Percentiles rank a stretch among this genome's conserved stretches.
Conservation (phyloP, 2,888 invertebrate species). For the Mongoloraphidia duomilia region DNA sequence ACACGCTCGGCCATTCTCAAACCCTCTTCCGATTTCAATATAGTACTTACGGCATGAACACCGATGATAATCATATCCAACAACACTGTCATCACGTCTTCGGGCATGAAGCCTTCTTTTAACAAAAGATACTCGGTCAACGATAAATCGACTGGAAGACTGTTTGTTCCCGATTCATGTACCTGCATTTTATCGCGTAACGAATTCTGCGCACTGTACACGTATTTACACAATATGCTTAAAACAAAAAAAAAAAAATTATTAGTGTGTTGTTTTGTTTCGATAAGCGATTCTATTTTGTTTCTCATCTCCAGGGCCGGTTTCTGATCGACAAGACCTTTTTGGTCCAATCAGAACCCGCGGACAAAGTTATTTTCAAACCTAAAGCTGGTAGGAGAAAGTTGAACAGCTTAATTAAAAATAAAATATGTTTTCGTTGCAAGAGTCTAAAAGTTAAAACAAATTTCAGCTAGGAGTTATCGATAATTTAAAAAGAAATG, state of each 20-base stretch:
- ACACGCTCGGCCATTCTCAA: no score
- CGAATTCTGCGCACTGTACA: conserved; percentile 30
- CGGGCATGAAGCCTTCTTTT: conserved; percentile 37
- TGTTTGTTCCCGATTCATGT: conserved; percentile 4
- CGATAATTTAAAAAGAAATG: background rate
- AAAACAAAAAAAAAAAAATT: conserved; percentile 9
- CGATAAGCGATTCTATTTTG: no score
- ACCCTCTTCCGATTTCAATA: background rate
- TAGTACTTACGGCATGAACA: conserved; percentile 39
- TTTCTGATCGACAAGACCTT: no score
- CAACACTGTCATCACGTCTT: conserved; percentile 45
- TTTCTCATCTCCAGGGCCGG: no score
- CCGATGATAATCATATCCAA: conserved; percentile 53
- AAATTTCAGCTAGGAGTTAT: no score
- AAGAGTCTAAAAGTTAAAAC: no score
- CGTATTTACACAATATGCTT: conserved; percentile 45
- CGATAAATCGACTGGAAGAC: conserved; percentile 20
- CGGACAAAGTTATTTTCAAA: no score
- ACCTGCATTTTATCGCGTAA: conserved; percentile 22
- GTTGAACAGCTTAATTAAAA: no score
- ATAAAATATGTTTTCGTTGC: no score
- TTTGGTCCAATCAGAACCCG: no score
- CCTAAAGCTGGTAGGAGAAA: no score
- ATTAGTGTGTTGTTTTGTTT: no score
- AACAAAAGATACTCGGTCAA: conserved; percentile 41